Conservation (phyloP, 2,888 invertebrate species). For the Metopia argyrocephala region DNA sequence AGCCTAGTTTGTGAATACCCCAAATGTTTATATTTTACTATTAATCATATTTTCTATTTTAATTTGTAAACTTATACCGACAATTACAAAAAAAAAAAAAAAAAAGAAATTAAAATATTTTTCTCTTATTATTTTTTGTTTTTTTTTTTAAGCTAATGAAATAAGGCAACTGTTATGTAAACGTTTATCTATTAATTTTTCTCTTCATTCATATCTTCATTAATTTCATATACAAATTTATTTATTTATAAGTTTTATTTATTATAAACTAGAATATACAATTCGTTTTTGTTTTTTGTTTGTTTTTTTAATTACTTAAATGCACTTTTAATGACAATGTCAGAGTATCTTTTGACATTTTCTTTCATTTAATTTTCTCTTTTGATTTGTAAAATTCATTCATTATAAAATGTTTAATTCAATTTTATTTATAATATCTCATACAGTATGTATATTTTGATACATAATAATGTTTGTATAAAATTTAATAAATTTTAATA, state of each 20-base stretch:
- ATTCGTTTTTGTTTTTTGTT: constrained; percentile 65
- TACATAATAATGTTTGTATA: too few species aligned
- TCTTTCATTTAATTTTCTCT: constrained; percentile 18
- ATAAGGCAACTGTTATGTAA: constrained; percentile 63
- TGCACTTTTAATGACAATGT: constrained; percentile 62
- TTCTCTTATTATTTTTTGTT: constrained; percentile 63
- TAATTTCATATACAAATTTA: constrained; percentile 51
- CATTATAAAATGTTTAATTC: constrained; percentile 25
- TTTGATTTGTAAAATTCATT: neutral
- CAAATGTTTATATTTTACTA: too few species aligned
- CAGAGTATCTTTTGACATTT: constrained; percentile 55
- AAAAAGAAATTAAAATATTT: neutral
- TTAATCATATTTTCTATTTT: too few species aligned
- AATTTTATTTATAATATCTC: constrained; percentile 12
- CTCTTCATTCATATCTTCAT: neutral
- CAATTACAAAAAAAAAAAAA: constrained; percentile 26
- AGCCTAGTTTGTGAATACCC: too few species aligned
- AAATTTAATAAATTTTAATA: too few species aligned
- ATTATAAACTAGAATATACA: constrained; percentile 61
- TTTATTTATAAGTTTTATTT: constrained; percentile 38
- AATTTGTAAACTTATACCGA: too few species aligned
- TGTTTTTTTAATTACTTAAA: too few species aligned
- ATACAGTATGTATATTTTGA: too few species aligned
- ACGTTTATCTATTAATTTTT: constrained; percentile 57
- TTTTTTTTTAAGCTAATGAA: constrained; percentile 62